Evolutionary conservation across 2,113 vertebrate genomes (phyloP), one percentile per base, ranked within the genome.

Genomic region (Loxodonta africana): DNA sequence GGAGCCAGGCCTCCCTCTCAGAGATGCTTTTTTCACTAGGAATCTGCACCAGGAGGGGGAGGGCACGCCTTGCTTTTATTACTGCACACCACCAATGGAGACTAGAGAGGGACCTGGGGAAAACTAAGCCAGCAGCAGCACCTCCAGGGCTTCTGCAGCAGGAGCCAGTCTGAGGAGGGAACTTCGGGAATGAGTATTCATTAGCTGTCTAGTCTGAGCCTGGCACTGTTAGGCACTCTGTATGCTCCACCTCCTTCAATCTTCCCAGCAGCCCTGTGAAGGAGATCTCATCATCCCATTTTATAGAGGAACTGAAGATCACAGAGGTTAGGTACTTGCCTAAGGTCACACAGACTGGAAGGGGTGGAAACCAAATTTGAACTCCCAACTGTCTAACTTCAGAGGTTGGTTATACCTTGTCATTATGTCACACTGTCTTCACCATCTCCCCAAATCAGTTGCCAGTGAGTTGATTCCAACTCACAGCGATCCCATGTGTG

Each of bases 271-370:
- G 81, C 78, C 80, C 37, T 20, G 25, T 25, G 18, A 69, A 21
- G 44, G 41, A 57, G 41, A 60, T 28, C 21, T 41, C 44, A 33
- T 18, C 44, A 48, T 57, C 67, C 51, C 30, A 53, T 63, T 87
- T 81, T 53, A 73, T 3, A 15, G 28, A 81, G n/a, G n/a, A 89
- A 73, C 3, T 51, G 82, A 69, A 41, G 51, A 67, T 83, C 85
- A 90, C 94, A 94, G 73, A 96, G 80, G 46, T 73, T 67, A 67
- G 10, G 48, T 28, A 63, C 8, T 69, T 83, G 53, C 74, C 63
- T 91, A 28, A 71, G 11, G 51, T 78, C 88, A 89, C 83, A 89
- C 33, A 91, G 74, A 46, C 69, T 30, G 1, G 44, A 81, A 83
- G 21, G 57, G 26, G 2, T 18, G 10, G 57, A 73, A 80, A 83